Evolutionary conservation across 2,888 invertebrate genomes (phyloP).

Genomic region (Piscicola geometra): DNA sequence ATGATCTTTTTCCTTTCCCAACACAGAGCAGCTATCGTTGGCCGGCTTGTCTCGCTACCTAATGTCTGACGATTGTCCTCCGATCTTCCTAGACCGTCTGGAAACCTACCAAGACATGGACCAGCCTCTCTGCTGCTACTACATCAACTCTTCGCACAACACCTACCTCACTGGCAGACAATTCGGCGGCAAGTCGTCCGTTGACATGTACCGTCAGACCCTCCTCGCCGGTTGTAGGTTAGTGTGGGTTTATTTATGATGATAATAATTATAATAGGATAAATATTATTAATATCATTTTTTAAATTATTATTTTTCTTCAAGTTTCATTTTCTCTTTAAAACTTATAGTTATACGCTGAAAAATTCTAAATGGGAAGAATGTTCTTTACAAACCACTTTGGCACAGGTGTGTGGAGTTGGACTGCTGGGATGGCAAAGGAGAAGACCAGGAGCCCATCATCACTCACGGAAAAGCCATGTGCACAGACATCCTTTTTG

Average conservation of each 20-base stretch:
- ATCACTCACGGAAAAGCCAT: constrained; percentile 99
- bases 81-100: constrained; percentile 91
- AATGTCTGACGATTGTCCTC: constrained; percentile 99
- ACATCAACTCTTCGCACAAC: constrained; percentile 78
- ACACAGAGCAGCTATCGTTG: constrained; percentile 66
- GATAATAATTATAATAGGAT: too few relatives aligned
- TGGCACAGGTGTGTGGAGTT: constrained; percentile 88
- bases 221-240: constrained; percentile 91
- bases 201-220: constrained; percentile 97
- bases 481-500: constrained; percentile 98
- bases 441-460: constrained; percentile 96
- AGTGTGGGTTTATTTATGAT: too few relatives aligned
- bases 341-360: too few relatives aligned
- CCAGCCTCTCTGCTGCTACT: constrained; percentile 93
- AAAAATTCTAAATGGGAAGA: too few relatives aligned
- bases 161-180: constrained; percentile 66
- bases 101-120: constrained; percentile 92
- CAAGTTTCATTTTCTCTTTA: too few relatives aligned
- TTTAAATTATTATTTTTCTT: too few relatives aligned
- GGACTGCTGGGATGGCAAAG: constrained; percentile 98
- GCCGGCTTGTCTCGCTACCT: constrained; percentile 95
- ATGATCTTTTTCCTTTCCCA: too few relatives aligned
- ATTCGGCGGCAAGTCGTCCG: constrained; percentile 92
- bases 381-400: too few relatives aligned
- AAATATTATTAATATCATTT: too few relatives aligned